phyloP scores from a whole-genome alignment of 2,797 vertebrate genomes.

The Notamacropus eugenii region DNA sequence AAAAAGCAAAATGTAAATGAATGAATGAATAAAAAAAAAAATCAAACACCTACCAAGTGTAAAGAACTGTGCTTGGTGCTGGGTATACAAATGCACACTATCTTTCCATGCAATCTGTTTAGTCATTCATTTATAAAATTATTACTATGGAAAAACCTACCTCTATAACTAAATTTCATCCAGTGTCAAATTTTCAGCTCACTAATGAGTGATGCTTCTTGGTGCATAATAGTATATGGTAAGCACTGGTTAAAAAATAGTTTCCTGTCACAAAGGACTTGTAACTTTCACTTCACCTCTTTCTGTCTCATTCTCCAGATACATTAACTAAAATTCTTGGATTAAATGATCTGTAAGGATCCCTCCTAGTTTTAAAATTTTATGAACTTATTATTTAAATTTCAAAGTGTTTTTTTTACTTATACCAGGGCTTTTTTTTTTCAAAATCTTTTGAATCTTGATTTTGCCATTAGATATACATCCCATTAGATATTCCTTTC shows the following conservation, averaged over 20 bases:
- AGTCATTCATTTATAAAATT: not conserved
- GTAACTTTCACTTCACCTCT: not conserved
- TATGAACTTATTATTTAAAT: no score
- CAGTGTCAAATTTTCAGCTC: not conserved
- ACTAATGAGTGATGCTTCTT: not conserved
- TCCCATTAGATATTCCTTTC: no score
- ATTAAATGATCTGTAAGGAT: no score
- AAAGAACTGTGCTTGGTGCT: not conserved
- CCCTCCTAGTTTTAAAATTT: no score
- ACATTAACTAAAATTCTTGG: no score
- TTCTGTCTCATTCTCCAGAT: no score
- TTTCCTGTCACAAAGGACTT: not conserved
- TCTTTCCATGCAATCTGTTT: not conserved
- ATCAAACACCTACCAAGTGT: not conserved
- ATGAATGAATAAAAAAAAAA: not conserved
- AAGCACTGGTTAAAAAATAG: not conserved
- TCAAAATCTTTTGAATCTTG: no score
- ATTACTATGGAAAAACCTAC: not conserved
- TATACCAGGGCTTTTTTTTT: no score
- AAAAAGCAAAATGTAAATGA: not conserved
- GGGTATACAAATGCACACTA: not conserved
- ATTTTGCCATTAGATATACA: no score
- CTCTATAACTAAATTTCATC: not conserved
- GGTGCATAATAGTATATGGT: not conserved
- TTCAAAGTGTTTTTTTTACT: no score